Percentiles rank a stretch among this genome's conserved stretches.
Conservation (phyloP, 1,140 invertebrate species). For the Drosophila sp. region DNA sequence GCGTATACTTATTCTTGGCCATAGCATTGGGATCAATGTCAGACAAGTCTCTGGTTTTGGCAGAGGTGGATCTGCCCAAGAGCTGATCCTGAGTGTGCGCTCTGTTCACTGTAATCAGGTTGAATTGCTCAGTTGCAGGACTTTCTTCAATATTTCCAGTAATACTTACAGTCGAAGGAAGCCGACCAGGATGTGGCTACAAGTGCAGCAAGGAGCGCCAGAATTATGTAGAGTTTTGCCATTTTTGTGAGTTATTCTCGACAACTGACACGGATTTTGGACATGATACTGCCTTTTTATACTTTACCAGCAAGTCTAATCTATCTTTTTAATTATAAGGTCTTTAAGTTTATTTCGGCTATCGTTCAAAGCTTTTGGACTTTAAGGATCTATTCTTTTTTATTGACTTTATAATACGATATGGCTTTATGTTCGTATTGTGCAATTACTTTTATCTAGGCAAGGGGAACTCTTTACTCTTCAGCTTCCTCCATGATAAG, state of each 20-base stretch:
- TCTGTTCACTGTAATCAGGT: conserved; percentile 16
- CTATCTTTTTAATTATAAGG: no score
- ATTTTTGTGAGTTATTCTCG: conserved; percentile 22
- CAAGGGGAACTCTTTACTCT: no score
- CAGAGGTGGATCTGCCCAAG: neutral
- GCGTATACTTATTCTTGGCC: conserved; percentile 58
- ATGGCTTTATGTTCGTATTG: no score
- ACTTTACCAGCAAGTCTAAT: no score
- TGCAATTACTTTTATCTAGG: no score
- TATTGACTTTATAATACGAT: no score
- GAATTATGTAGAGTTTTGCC: conserved; percentile 1
- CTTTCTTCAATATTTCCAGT: neutral
- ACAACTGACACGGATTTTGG: neutral
- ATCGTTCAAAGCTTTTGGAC: no score
- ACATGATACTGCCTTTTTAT: conserved; percentile 26
- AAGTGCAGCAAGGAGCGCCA: conserved; percentile 13
- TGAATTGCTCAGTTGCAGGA: neutral
- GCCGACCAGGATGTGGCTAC: conserved; percentile 20
- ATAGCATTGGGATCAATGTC: conserved; percentile 34
- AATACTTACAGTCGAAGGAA: conserved; percentile 25
- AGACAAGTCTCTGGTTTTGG: neutral
- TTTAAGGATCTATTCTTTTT: no score
- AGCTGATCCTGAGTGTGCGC: conserved; percentile 34
- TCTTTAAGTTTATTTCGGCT: no score
- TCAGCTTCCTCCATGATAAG: no score